Evolutionary conservation across 2,888 invertebrate genomes (phyloP).

Genomic region (Aleiodes alternator): DNA sequence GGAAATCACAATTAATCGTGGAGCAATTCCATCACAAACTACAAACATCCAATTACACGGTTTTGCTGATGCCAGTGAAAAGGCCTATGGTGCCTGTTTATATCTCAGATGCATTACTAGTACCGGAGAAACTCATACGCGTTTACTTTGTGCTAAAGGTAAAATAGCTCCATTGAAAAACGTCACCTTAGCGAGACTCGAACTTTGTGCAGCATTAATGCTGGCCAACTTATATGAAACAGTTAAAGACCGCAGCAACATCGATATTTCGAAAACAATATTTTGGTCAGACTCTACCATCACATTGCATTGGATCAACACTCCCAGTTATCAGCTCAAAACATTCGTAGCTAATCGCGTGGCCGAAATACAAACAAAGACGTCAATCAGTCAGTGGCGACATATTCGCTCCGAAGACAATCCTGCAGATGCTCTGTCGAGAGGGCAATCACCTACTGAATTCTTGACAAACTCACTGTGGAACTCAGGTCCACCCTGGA

Average conservation of each 20-base stretch:
- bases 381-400: constrained; percentile 35
- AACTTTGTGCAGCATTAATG: constrained; percentile 46
- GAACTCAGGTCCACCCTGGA: constrained; percentile 45
- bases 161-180: constrained; percentile 50
- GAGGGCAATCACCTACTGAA: constrained; percentile 49
- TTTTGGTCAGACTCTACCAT: constrained; percentile 50
- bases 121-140: not conserved
- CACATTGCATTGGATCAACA: constrained; percentile 45
- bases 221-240: constrained; percentile 34
- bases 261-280: not conserved
- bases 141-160: constrained; percentile 41
- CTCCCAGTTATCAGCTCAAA: constrained; percentile 21
- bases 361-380: not conserved
- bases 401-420: constrained; percentile 51
- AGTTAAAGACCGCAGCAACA: constrained; percentile 1
- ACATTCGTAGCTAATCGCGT: constrained; percentile 47
- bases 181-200: constrained; percentile 47
- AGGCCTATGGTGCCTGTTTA: constrained; percentile 46
- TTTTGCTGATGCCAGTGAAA: constrained; percentile 47
- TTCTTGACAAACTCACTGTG: constrained; percentile 43
- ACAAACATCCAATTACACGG: constrained; percentile 40
- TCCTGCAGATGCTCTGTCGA: constrained; percentile 54
- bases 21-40: not conserved
- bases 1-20: not conserved
- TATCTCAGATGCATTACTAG: constrained; percentile 23